Evolutionary conservation across 2,113 vertebrate genomes (phyloP).

Genomic region (Notechis scutatus): DNA sequence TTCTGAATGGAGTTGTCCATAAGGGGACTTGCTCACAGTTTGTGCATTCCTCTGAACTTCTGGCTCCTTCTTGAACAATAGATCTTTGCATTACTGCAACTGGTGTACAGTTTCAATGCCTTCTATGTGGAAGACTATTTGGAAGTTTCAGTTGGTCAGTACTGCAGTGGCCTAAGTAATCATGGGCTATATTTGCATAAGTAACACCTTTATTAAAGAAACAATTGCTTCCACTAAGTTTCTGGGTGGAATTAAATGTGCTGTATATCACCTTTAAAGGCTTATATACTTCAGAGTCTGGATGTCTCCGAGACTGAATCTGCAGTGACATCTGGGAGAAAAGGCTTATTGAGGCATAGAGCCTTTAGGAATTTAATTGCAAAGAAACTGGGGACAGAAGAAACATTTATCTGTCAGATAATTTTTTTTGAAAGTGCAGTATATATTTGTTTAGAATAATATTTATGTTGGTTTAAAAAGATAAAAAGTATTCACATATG

Average conservation of each 20-base stretch:
- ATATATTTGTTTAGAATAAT: slow-evolving; percentile 10
- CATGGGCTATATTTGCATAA: background rate
- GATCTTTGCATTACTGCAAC: background rate
- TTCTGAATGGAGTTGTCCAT: background rate
- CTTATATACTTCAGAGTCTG: background rate
- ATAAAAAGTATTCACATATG: slow-evolving; percentile 46
- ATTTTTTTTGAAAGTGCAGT: background rate
- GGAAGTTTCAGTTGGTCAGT: background rate
- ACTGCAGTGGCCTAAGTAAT: background rate
- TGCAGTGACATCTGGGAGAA: background rate
- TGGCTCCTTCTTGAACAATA: background rate
- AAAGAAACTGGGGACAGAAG: background rate
- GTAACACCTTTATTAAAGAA: background rate
- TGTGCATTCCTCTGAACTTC: background rate
- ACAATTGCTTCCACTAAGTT: background rate
- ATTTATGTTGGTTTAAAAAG: slow-evolving; percentile 34
- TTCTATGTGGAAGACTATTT: background rate
- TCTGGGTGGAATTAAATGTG: background rate
- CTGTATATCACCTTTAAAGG: background rate
- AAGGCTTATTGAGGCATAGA: background rate
- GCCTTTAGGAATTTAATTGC: background rate
- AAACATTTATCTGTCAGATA: background rate
- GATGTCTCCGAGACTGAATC: background rate
- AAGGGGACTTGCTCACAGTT: background rate
- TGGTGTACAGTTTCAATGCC: background rate